Base-by-base conservation (phyloP, 2,797 vertebrate species). In the Melanotaenia maccullochi region DNA sequence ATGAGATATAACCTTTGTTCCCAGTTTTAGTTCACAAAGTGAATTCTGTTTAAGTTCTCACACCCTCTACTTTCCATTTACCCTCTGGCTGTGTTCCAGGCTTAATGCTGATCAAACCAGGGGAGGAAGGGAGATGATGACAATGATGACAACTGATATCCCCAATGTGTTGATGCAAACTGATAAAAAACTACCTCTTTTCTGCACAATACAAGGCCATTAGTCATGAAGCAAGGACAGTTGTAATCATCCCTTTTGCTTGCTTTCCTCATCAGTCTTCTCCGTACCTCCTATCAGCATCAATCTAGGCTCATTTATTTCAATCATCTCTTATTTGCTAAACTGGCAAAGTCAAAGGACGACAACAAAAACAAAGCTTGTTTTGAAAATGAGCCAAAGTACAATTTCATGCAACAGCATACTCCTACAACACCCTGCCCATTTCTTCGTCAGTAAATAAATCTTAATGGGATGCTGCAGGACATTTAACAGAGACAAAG, bases 261-360 rank as follows among this genome's bases (percentile, higher is more conserved):
- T 88, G 83, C 91, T 89, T 91, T 82, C 75, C 63, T 89, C 94
- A 95, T 96, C 93, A 91, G 83, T 96, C 93, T 96, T 95, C 88
- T 52, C 76, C 75, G 89, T 60, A 83, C 86, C 75, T 76, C 87
- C 81, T 93, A 96, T 94, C 95, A 92, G 91, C 92, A 95, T 92
- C 91, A 94, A 94, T 95, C 94, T 93, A 70, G 89, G 66, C 91
- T 95, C 93, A 80, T 96, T 96, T 96, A 92, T 96, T 96, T 95
- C 95, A 96, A 95, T 93, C 76, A 61, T 85, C 85, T 90, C 86
- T 87, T 95, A 89, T 95, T 95, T 95, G 71, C 82, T 83, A 91
- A 93, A 93, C 89, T 90, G 88, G 79, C 90, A 94, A 94, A 94
- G 93, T 94, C 92, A 92, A 83, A 85, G 68, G 84, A 94, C 91